Evolutionary conservation across 53 echinoderm and acorn worm genomes (phyloP), one percentile per base, ranked within the genome.

Genomic region (Crossaster papposus): DNA sequence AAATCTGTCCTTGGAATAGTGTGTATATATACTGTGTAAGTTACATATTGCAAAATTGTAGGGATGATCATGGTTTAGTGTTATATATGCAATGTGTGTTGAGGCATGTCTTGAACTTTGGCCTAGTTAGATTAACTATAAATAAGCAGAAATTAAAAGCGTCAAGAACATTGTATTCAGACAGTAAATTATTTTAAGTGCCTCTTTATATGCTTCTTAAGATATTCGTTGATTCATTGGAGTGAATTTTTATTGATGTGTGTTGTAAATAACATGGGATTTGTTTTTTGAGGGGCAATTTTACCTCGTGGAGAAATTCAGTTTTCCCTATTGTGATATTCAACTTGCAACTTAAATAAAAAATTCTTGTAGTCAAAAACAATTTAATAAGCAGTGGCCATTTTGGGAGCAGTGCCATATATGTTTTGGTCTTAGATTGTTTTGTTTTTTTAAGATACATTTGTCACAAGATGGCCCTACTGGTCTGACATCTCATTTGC

Each of bases 141-240:
- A 32, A 32, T 73, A 11, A 28, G 20, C 28, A 55, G 6, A 80
- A 58, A 77, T 37, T 20, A 77, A 78, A 58, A 58, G 32, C n/a
- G 24, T 50, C 17, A 81, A 29, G 54, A 51, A 64, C 63, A 83
- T n/a, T 76, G 87, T 87, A 87, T 62, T 87, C 87, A 77, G 85
- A 85, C 54, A 76, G 36, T 87, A 75, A 87, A 87, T 87, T 87
- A 87, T 87, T 87, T 87, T 77, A 87, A 87, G 87, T 87, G 87
- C 87, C 87, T 87, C 87, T 87, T 76, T 52, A 76, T 76, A 76
- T 87, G 76, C 87, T 76, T 72, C 34, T 51, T 34, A 79, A 58
- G 37, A 2, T 65, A 70, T 52, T 30, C 54, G 72, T 73, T 76
- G 76, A 87, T 54, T 28, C 71, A 51, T 36, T 18, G 44, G 33